These are phyloP conservation scores for Microcebus tavaratra DNA, from an alignment of 2,113 vertebrate genomes.

Conservation along the genomic window DNA sequence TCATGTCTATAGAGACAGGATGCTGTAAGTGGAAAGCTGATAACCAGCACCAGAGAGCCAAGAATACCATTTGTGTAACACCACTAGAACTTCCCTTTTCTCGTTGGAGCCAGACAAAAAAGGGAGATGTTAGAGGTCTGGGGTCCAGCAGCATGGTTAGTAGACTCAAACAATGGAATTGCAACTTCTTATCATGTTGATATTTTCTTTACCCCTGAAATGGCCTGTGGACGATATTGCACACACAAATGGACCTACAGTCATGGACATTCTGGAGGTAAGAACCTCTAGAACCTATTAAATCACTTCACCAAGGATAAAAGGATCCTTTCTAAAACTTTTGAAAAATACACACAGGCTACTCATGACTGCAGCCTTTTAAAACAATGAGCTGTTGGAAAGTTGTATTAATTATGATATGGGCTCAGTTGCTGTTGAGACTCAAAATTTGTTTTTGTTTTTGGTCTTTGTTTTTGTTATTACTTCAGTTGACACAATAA, in stretches of 20 bases:
- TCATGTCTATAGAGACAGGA: neutral
- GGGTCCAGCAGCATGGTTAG: neutral
- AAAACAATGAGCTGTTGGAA: neutral
- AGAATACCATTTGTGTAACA: neutral
- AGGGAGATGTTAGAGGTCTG: neutral
- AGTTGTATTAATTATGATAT: neutral
- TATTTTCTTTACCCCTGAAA: neutral
- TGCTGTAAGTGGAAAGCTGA: neutral
- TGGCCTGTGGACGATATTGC: fast-evolving
- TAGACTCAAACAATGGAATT: neutral
- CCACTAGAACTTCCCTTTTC: neutral
- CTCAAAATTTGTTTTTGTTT: too few relatives aligned
- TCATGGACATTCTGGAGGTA: neutral
- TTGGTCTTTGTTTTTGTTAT: too few relatives aligned
- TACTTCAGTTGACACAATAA: too few relatives aligned
- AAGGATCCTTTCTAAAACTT: neutral
- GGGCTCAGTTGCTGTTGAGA: neutral
- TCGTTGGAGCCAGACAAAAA: neutral
- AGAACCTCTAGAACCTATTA: neutral
- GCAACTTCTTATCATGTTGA: neutral
- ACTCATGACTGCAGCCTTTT: neutral
- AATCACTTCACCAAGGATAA: neutral
- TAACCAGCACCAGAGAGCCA: neutral
- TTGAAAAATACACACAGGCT: neutral
- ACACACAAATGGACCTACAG: neutral